Evolutionary conservation across 2,113 vertebrate genomes (phyloP).

Genomic region (Pseudopipra pipra): DNA sequence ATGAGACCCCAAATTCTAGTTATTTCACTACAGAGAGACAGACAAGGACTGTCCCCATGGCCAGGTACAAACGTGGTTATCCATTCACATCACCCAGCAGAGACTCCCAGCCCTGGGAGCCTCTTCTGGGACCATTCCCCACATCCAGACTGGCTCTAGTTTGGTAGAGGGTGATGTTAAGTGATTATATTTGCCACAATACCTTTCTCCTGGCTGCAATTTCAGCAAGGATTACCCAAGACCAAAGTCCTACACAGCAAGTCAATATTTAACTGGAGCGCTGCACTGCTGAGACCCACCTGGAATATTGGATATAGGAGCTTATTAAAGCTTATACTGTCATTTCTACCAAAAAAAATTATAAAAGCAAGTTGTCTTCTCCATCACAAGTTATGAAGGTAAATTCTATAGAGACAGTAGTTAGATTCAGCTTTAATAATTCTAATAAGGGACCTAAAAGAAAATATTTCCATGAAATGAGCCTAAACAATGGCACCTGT

Average conservation of each 20-base stretch:
- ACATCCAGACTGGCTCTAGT: background rate
- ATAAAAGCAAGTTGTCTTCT: background rate
- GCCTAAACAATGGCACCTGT: background rate
- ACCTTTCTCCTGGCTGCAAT: background rate
- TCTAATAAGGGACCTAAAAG: background rate
- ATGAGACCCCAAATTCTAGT: background rate
- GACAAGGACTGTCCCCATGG: background rate
- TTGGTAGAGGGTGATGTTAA: background rate
- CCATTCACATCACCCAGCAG: background rate
- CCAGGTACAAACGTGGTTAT: background rate
- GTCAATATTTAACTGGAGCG: slow-evolving; percentile 51
- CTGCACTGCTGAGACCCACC: background rate
- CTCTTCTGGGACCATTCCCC: background rate
- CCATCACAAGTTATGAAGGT: background rate
- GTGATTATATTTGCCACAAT: background rate
- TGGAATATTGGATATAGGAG: background rate
- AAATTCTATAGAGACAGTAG: background rate
- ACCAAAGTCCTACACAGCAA: slow-evolving; percentile 20
- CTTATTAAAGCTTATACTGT: background rate
- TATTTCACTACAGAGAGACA: background rate
- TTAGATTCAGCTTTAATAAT: background rate
- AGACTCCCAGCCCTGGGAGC: background rate
- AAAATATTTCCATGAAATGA: background rate
- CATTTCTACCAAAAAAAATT: background rate
- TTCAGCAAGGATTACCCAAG: background rate